Conservation (phyloP, 1,140 invertebrate genomes). For the Trypoxylus dichotomus region DNA sequence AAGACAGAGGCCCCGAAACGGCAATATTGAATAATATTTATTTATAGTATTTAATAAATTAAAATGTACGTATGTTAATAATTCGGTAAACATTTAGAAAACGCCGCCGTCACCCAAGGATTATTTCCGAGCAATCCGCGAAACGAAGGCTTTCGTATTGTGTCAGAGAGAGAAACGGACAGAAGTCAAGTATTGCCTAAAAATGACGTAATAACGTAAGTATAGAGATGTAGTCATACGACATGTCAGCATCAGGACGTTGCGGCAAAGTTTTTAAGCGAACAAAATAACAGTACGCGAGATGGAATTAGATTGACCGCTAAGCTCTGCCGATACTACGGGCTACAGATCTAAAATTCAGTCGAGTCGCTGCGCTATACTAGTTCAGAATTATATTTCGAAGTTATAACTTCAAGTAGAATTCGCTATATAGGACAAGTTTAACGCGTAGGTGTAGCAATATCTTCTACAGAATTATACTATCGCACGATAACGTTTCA, state of each 20-base stretch:
- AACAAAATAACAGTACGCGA: not conserved
- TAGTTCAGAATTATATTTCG: slow-evolving; percentile 24
- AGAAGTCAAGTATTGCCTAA: slow-evolving; percentile 23
- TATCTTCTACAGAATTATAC: not conserved
- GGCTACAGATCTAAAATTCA: slow-evolving; percentile 17
- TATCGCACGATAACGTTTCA: not conserved
- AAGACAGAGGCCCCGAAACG: not conserved
- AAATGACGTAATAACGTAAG: slow-evolving; percentile 31
- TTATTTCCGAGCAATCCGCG: not conserved
- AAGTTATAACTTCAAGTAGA: slow-evolving; percentile 29
- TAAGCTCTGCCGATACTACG: not conserved
- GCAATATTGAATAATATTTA: slow-evolving; percentile 11
- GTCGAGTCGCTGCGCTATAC: slow-evolving; percentile 1
- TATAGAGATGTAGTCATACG: slow-evolving; percentile 28
- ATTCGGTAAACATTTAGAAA: slow-evolving; percentile 21
- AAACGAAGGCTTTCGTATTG: not conserved
- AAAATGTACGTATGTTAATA: slow-evolving; percentile 23
- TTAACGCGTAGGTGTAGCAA: not conserved
- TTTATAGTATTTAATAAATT: slow-evolving; percentile 26
- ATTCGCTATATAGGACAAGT: not conserved
- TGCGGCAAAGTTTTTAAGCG: not conserved
- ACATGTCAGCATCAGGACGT: not conserved
- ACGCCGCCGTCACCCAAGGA: slow-evolving; percentile 20
- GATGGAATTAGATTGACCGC: not conserved
- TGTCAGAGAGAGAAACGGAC: not conserved